These are phyloP conservation scores for Dryobota labecula DNA, from an alignment of 2,888 invertebrate species.

Conservation along the genomic window DNA sequence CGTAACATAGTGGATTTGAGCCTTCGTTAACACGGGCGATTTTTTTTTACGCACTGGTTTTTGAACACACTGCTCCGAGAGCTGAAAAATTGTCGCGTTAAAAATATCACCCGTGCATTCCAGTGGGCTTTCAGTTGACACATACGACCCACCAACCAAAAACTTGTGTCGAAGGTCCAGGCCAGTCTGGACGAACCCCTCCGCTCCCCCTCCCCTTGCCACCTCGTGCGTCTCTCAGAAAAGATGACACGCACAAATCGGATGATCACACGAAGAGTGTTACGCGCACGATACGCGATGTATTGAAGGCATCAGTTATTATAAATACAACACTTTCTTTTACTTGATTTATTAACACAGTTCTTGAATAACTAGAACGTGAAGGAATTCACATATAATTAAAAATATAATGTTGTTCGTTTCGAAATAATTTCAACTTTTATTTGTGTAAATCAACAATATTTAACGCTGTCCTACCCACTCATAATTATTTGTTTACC, in stretches of 20 bases:
- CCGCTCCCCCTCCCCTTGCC: background rate
- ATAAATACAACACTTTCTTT: too few relatives aligned
- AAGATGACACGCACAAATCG: conserved; percentile 4
- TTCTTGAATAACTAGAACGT: background rate
- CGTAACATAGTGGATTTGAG: too few relatives aligned
- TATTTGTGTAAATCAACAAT: background rate
- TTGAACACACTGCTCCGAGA: too few relatives aligned
- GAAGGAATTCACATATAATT: background rate
- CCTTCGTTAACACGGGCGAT: too few relatives aligned
- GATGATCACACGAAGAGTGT: background rate
- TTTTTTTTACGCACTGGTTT: too few relatives aligned
- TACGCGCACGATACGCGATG: too few relatives aligned
- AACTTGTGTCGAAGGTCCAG: background rate
- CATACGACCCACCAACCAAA: background rate
- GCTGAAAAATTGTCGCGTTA: too few relatives aligned
- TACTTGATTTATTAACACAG: too few relatives aligned
- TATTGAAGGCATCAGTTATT: too few relatives aligned
- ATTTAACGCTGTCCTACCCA: background rate
- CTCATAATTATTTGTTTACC: background rate
- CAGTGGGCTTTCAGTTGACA: background rate
- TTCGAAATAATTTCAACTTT: background rate
- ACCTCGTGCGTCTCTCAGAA: background rate
- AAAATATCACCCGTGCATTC: too few relatives aligned
- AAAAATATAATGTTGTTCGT: background rate
- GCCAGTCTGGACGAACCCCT: background rate